Conservation (phyloP, 2,797 vertebrate genomes). For the Acipenser ruthenus region DNA sequence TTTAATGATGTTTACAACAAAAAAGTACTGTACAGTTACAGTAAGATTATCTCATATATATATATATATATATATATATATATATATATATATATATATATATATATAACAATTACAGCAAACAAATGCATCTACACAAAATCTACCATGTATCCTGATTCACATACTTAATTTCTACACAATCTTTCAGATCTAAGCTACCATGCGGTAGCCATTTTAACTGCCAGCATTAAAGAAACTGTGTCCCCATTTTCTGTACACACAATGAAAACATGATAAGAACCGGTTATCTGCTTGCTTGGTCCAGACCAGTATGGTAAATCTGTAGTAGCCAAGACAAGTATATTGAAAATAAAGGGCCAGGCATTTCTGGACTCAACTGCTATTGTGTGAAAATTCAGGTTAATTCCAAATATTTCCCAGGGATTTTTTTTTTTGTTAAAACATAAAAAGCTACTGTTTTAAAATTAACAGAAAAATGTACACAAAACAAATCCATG, state of each 20-base stretch:
- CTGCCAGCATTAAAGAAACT: slow-evolving; percentile 69
- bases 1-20: slow-evolving; percentile 99
- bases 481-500: too few species aligned
- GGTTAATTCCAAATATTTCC: too few species aligned
- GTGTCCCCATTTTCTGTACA: slow-evolving; percentile 54
- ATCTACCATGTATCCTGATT: slow-evolving; percentile 93
- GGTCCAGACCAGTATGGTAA: too few species aligned
- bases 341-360: too few species aligned
- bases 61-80: slow-evolving; percentile 21
- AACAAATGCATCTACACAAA: slow-evolving; percentile 95
- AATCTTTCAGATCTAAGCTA: slow-evolving; percentile 77
- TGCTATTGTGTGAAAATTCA: too few species aligned
- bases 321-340: too few species aligned
- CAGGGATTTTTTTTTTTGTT: too few species aligned
- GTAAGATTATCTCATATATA: slow-evolving; percentile 73
- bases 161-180: slow-evolving; percentile 86
- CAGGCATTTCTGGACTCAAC: too few species aligned
- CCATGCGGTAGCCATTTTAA: slow-evolving; percentile 55
- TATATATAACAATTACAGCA: slow-evolving; percentile 91
- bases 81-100: slow-evolving; percentile 75
- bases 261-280: slow-evolving; percentile 8
- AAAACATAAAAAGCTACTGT: too few species aligned
- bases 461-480: too few species aligned
- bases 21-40: slow-evolving; percentile 99
- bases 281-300: too few species aligned